A percentile compares a stretch with the other conserved stretches of the same genome.
Evolutionary conservation across 2,888 invertebrate species (phyloP).

Genomic region (Trachelus iudaicus): DNA sequence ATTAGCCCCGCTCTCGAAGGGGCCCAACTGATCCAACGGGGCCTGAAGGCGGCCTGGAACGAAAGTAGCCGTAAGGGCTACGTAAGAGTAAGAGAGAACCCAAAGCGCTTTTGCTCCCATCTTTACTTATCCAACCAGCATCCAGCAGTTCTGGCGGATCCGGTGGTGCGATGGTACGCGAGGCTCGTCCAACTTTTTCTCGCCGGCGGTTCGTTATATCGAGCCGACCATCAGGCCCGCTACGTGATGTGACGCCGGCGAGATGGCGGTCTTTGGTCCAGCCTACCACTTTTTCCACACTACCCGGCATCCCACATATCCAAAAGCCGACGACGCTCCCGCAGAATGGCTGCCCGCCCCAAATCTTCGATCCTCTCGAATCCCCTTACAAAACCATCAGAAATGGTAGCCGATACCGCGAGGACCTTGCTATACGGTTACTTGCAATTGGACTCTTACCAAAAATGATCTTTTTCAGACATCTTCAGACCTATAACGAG

Average conservation of each 20-base stretch:
- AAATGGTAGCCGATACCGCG: neutral
- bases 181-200: constrained; percentile 63
- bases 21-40: constrained; percentile 11
- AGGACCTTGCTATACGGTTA: neutral
- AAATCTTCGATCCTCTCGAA: neutral
- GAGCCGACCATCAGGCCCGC: constrained; percentile 38
- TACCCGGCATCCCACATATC: constrained; percentile 38
- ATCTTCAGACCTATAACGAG: neutral
- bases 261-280: constrained; percentile 42
- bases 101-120: constrained; percentile 27
- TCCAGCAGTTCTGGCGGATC: constrained; percentile 21
- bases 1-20: constrained; percentile 54
- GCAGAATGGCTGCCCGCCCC: neutral
- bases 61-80: constrained; percentile 31
- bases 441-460: neutral
- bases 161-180: constrained; percentile 43
- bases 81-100: neutral
- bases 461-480: neutral
- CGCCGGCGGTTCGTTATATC: constrained; percentile 55
- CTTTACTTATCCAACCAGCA: constrained; percentile 33
- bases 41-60: constrained; percentile 44
- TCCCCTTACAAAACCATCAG: neutral
- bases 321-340: constrained; percentile 35
- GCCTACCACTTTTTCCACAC: constrained; percentile 54
- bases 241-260: constrained; percentile 47